Base-by-base conservation (phyloP, 2,888 invertebrate species). In the Cryptocheilus praepositus region DNA sequence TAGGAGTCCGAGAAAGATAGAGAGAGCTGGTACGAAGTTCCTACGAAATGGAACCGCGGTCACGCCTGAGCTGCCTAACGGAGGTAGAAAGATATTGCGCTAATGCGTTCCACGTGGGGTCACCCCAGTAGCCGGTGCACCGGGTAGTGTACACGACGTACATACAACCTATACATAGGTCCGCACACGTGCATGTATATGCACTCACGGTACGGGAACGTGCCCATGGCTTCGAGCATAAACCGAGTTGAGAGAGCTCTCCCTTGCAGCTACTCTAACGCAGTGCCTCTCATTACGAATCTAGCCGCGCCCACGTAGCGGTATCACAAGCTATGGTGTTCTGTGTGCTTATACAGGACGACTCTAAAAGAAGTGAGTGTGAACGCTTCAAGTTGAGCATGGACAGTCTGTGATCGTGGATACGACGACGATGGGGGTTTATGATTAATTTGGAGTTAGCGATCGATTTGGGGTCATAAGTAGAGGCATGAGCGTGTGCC, bases 241-340 rank as follows among this genome's bases (percentile, higher is more conserved):
- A 46, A 51, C 28, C 28, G 28, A 28, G 28, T n/a, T n/a, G n/a
- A n/a, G n/a, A 28, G 28, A 28, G 28, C 28, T 28, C 28, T 28
- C 28, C 28, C 28, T 28, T 28, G 28, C 28, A 28, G 28, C 28
- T 28, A 28, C 28, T 28, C 28, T 28, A 28, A 28, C 28, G 28
- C 76, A 73, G 73, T 77, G 83, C 76, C 72, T 77, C 80, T 81
- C 82, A 81, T 84, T 83, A 79, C 81, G 80, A 83, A 84, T 82
- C 81, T 77, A 82, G 80, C 83, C 85, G 84, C 85, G 83, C 84
- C 84, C 82, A 83, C 84, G 81, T 85, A 85, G 85, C 85, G 86
- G 85, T 81, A 85, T 83, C 84, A 80, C 15, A 44, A 57, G 57
- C 57, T 15, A 28, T 7, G 28, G 28, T 28, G 28, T 7, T 28